A percentile compares a stretch with the other conserved stretches of the same genome.
These are phyloP conservation scores for Scaptomyza pallida DNA, from an alignment of 1,140 invertebrate species.

Conservation along the genomic window DNA sequence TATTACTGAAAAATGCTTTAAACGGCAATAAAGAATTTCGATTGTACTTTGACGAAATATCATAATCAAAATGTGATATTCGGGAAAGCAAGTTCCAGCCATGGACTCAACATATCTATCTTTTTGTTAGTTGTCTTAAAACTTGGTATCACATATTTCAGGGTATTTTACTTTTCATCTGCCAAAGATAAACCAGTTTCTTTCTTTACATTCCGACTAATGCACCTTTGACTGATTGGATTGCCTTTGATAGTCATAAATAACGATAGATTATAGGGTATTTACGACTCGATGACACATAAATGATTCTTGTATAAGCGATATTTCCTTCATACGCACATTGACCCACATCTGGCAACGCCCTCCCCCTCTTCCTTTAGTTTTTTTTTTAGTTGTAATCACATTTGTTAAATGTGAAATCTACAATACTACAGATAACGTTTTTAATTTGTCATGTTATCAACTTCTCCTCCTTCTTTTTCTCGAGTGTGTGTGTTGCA, in stretches of 20 bases:
- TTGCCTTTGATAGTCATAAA: not conserved
- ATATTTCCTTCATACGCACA: not conserved
- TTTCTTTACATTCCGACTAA: no score
- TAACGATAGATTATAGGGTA: not conserved
- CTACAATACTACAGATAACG: slow-evolving; percentile 18
- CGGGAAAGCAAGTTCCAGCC: no score
- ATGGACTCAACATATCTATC: no score
- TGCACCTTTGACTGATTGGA: no score
- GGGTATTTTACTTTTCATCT: not conserved
- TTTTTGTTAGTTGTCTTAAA: no score
- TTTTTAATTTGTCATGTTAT: slow-evolving; percentile 1
- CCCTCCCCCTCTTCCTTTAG: not conserved
- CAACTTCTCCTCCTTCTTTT: slow-evolving; percentile 16
- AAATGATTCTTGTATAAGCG: not conserved
- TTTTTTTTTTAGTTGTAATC: slow-evolving; percentile 11
- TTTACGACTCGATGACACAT: not conserved
- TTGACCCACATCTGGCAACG: no score
- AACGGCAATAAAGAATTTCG: no score
- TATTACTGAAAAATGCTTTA: no score
- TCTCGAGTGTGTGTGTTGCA: slow-evolving; percentile 29
- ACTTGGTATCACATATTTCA: no score
- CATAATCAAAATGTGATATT: no score
- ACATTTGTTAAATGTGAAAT: slow-evolving; percentile 13
- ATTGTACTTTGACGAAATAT: no score
- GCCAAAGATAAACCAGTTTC: no score